Base-by-base conservation (phyloP, 2,888 invertebrate species). In the Boloria selene region DNA sequence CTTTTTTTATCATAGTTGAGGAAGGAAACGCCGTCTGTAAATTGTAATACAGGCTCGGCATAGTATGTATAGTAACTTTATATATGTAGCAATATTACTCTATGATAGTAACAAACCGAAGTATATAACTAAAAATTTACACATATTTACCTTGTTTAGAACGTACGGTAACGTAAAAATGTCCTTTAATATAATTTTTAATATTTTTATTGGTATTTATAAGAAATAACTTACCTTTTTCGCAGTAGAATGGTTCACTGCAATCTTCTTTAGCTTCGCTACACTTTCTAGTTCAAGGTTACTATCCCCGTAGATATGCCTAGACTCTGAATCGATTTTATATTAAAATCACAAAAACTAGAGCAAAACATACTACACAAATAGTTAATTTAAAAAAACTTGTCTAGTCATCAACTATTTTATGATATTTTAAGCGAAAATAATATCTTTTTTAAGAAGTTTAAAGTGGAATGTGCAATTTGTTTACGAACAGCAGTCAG, bases 401-500 rank as follows among this genome's bases (percentile, higher is more conserved):
- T 0, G 45, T 7, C n/a, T 47, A 0, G 14, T n/a, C n/a, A 58
- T 47, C 4, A 22, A 4, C 14, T 4, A 58, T 13, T 47, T 17
- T 1, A 10, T 13, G 4, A 38, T 7, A 16, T 16, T 58, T 16
- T 49, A 2, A 45, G 22, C 14, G 16, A 4, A 47, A 26, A 49
- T 16, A 13, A 16, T 17, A 59, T 44, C 17, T 26, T 38, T 26
- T 17, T 42, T 6, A 22, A 55, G 13, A 45, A 17, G n/a, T 13
- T 45, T 56, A n/a, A 17, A 26, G 17, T 14, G 22, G 31, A 58
- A 31, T 17, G 47, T 45, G 38, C 45, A 44, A 52, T 61, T 61
- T 68, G 68, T 68, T 68, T 68, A 68, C 68, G 53, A 53, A 51
- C 22, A 45, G 44, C 60, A 56, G 49, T 50, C 50, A 56, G 42